Evolutionary conservation across 2,113 vertebrate species (phyloP), one percentile per base, ranked within the genome.

Genomic region (Psephotus haematonotus): DNA sequence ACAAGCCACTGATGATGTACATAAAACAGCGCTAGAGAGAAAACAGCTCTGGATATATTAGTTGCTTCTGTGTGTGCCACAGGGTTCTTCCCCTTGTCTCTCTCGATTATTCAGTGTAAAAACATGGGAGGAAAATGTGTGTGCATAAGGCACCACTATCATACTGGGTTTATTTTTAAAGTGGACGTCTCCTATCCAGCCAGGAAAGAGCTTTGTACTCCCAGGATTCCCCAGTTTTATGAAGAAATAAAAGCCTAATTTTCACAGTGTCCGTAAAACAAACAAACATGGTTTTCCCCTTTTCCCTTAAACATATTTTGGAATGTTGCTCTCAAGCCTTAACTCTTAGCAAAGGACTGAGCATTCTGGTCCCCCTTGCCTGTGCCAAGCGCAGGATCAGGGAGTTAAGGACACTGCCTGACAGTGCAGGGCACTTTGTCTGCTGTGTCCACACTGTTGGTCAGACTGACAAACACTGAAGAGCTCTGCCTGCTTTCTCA

Each of bases 301-400:
- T 90, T 88, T 77, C 25, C 20, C 31, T 82, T 72, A 64, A 93
- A 59, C 4, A 3, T 25, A 28, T 74, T 81, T 90, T 35, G 19
- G 35, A 82, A 16, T 35, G 31, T 19, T 85, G 35, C 13, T 91
- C 31, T 64, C 28, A 25, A 64, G 46, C 22, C 27, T 68, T 65
- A 86, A 35, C 71, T 88, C 37, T 76, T 64, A 70, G n/a, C 75
- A 69, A 60, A 82, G 39, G 6, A 60, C 65, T 68, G 84, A 82
- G 35, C 9, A 4, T 25, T 37, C 63, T 27, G 23, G 11, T 63
- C 15, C 4, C n/a, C 11, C 43, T 64, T 3, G 2, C 14, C 39
- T 55, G 25, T 59, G 62, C 74, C 44, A 46, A 79, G 47, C 0
- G 0, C 17, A 6, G 53, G 44, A 68, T 33, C 0, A 0, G 31